Base-by-base conservation (phyloP, 2,888 invertebrate species). In the Cancer borealis region DNA sequence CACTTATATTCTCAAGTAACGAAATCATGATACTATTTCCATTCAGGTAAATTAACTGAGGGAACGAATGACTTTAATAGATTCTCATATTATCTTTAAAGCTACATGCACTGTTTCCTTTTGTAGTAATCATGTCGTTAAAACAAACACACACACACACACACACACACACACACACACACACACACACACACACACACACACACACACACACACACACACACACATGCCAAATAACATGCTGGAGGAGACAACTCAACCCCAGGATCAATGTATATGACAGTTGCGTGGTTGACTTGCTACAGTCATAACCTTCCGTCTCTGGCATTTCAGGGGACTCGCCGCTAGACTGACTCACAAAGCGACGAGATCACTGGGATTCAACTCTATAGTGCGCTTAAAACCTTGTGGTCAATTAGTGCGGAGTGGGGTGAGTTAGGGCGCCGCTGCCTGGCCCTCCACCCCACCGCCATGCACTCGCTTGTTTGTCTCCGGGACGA, bases 401-500 rank as follows among this genome's bases (percentile, higher is more conserved):
- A 79, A 79, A 79, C 26, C 79, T 79, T 79, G 79, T 30, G 30
- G 79, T 30, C 79, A 79, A 79, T 79, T 79, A 30, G 21, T 14
- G n/a, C 21, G 30, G 79, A 79, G 30, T 30, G 26, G 73, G 79
- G 30, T 30, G 30, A 26, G 79, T 79, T 79, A 30, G 26, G 30
- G 30, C 12, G 79, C 5, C 30, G 79, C 79, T 21, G 30, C 79
- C 79, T 30, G 10, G 79, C 79, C 79, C 26, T 5, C 66, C 66
- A 21, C 79, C 79, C 79, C 79, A 14, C 79, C 26, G 30, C 26
- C 26, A 79, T 79, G 79, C 79, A 79, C 79, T 79, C 79, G 79
- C 79, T 79, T 79, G 79, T 30, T 79, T 79, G 79, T 79, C 79
- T 79, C 79, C 79, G 79, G 79, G 79, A 79, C 79, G 79, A 79